These are phyloP conservation scores for Siniperca undulata DNA, from an alignment of 2,797 vertebrate genomes.

Conservation along the genomic window DNA sequence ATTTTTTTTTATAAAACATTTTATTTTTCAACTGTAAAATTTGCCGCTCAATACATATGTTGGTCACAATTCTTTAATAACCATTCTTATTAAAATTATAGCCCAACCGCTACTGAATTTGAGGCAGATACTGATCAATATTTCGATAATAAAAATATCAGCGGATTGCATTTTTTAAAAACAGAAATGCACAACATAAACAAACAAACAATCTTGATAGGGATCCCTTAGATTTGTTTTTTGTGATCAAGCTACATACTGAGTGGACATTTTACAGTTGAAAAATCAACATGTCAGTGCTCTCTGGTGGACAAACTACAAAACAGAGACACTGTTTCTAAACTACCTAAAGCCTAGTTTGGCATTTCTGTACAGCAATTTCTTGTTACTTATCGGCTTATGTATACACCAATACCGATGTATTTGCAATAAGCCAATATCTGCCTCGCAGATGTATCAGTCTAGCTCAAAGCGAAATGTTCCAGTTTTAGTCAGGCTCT, in stretches of 20 bases:
- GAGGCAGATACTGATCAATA: background rate
- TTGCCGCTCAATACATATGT: too few species aligned
- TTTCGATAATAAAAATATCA: background rate
- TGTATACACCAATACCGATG: background rate
- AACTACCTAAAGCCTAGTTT: background rate
- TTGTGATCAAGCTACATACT: background rate
- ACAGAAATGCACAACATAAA: background rate
- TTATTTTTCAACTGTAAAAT: too few species aligned
- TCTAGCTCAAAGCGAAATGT: background rate
- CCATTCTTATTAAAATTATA: too few species aligned
- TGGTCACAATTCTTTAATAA: background rate
- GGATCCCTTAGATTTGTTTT: background rate
- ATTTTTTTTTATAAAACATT: too few species aligned
- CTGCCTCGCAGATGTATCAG: background rate
- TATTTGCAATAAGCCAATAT: background rate
- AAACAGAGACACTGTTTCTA: background rate
- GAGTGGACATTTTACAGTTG: background rate
- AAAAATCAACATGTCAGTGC: background rate
- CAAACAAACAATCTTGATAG: background rate
- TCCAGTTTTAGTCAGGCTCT: too few species aligned
- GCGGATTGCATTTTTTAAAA: background rate
- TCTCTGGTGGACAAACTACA: background rate
- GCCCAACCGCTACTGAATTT: background rate
- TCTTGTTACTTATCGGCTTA: background rate
- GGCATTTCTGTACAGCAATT: background rate